phyloP scores from a whole-genome alignment of 2,888 invertebrate genomes.

The Diplazon laetatorius region DNA sequence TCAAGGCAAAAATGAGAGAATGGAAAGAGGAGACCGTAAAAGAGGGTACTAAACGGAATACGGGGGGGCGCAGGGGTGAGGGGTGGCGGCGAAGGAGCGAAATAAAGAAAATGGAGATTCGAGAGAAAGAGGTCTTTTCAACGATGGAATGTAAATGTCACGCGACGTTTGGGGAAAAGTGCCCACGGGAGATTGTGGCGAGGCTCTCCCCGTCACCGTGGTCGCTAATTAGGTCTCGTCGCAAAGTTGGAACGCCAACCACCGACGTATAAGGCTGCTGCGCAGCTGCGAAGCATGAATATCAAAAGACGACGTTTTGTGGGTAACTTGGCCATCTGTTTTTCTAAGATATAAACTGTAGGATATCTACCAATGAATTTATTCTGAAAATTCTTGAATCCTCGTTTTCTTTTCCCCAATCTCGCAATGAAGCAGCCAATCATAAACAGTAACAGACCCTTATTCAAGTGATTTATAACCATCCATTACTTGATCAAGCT shows the following conservation, averaged over 20 bases:
- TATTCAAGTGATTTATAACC: too few relatives aligned
- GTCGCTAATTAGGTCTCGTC: constrained; percentile 54
- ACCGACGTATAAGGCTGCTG: constrained; percentile 3
- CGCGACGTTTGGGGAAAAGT: constrained; percentile 46
- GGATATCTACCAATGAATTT: constrained; percentile 1
- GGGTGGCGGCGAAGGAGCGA: background rate
- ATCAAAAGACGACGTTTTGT: constrained; percentile 31
- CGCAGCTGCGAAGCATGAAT: constrained; percentile 41
- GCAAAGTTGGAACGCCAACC: constrained; percentile 46
- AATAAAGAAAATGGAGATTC: constrained; percentile 19
- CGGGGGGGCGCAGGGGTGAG: background rate
- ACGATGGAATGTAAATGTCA: constrained; percentile 54
- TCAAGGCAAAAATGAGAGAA: constrained; percentile 12
- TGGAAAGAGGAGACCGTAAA: constrained; percentile 10
- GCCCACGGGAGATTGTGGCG: constrained; percentile 39
- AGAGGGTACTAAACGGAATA: constrained; percentile 34
- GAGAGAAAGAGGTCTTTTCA: constrained; percentile 34
- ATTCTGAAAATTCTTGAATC: constrained; percentile 1
- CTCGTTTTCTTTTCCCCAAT: background rate
- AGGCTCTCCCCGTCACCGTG: constrained; percentile 20
- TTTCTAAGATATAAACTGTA: background rate
- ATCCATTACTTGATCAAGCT: too few relatives aligned
- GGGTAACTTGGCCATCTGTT: constrained; percentile 16
- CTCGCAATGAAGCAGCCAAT: too few relatives aligned
- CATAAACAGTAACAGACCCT: too few relatives aligned